These are phyloP conservation scores for Tricholauxania praeusta DNA, from an alignment of 2,888 invertebrate genomes.

Conservation along the genomic window DNA sequence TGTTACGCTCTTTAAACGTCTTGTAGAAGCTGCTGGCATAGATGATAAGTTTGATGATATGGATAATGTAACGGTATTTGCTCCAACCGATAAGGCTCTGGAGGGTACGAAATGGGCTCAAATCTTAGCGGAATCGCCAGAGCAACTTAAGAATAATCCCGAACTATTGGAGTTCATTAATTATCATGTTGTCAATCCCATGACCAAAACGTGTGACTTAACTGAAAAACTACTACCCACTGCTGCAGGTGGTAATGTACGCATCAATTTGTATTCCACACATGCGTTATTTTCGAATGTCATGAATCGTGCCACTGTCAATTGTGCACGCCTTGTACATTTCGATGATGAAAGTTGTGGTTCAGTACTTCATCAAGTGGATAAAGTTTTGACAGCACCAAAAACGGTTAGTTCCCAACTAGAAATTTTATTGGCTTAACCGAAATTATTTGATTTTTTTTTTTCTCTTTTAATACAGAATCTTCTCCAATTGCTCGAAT, in stretches of 20 bases:
- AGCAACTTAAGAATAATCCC: conserved; percentile 60
- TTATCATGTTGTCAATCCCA: conserved; percentile 74
- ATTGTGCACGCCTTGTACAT: conserved; percentile 75
- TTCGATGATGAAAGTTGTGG: conserved; percentile 77
- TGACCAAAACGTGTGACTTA: conserved; percentile 71
- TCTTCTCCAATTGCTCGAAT: conserved; percentile 60
- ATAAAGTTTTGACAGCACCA: conserved; percentile 70
- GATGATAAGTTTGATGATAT: conserved; percentile 71
- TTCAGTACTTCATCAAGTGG: conserved; percentile 76
- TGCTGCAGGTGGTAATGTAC: conserved; percentile 69
- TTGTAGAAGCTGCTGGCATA: conserved; percentile 71
- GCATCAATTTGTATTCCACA: conserved; percentile 74
- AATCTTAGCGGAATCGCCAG: conserved; percentile 63
- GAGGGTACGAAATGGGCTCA: conserved; percentile 66
- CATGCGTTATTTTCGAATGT: conserved; percentile 71
- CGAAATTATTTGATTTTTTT: background rate
- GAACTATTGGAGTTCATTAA: conserved; percentile 73
- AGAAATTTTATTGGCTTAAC: background rate
- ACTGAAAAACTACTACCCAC: conserved; percentile 71
- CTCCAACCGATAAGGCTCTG: conserved; percentile 76
- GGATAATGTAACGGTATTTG: conserved; percentile 75
- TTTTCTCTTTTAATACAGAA: conserved; percentile 49
- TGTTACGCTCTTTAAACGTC: conserved; percentile 72
- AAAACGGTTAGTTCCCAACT: conserved; percentile 53
- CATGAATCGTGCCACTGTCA: conserved; percentile 74